A percentile compares a stretch with the other conserved stretches of the same genome.
Conservation (phyloP, 2,888 invertebrate genomes). For the Chrysolina americana region DNA sequence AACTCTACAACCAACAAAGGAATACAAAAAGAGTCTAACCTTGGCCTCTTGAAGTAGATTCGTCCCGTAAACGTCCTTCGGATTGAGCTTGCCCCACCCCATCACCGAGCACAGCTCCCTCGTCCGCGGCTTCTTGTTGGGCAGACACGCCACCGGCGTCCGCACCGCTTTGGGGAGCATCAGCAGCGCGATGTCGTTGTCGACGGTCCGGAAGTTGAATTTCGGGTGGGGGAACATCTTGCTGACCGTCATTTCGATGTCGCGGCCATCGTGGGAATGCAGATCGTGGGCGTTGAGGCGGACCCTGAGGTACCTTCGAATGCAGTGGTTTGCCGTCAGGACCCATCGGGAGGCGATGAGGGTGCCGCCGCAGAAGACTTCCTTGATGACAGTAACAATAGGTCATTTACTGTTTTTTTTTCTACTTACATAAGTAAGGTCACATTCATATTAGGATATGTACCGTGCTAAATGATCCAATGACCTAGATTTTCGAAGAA, state of each 20-base stretch:
- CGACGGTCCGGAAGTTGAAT: slow-evolving; percentile 90
- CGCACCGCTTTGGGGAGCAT: slow-evolving; percentile 72
- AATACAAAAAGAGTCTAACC: slow-evolving; percentile 66
- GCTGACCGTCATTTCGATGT: slow-evolving; percentile 82
- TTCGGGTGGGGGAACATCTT: slow-evolving; percentile 86
- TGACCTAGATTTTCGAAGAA: too few relatives aligned
- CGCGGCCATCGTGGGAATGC: slow-evolving; percentile 80
- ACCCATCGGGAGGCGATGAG: slow-evolving; percentile 87
- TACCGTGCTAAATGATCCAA: too few relatives aligned
- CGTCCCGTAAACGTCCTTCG: slow-evolving; percentile 85
- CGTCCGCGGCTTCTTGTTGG: slow-evolving; percentile 78
- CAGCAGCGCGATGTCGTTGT: slow-evolving; percentile 92
- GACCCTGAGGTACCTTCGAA: slow-evolving; percentile 82
- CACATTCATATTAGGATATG: too few relatives aligned
- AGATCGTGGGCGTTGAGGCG: slow-evolving; percentile 90
- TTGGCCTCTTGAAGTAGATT: slow-evolving; percentile 89
- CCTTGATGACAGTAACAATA: slow-evolving; percentile 70
- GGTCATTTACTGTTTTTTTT: too few relatives aligned
- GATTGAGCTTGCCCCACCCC: slow-evolving; percentile 92
- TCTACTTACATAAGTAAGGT: too few relatives aligned
- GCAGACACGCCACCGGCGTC: slow-evolving; percentile 80
- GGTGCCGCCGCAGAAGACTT: slow-evolving; percentile 92
- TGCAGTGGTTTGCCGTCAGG: slow-evolving; percentile 90
- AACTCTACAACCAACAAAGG: too few relatives aligned
- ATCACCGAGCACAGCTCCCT: slow-evolving; percentile 85